Evolutionary conservation across 2,888 invertebrate species (phyloP).

Genomic region (Lasioglossum vierecki): DNA sequence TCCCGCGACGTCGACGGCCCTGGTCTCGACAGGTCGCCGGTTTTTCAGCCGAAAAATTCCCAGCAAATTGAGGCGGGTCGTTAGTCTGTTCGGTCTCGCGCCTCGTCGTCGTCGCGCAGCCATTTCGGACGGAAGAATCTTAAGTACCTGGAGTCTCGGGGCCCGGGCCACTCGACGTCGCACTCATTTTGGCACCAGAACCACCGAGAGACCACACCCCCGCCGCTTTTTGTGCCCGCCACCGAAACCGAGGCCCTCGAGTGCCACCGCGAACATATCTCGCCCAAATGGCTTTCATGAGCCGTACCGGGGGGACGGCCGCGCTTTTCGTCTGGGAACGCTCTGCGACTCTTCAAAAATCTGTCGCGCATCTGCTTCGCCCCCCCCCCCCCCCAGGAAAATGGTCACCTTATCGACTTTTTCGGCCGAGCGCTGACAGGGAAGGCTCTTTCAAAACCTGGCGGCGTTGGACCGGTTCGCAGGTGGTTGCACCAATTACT

Average conservation of each 20-base stretch:
- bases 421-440: not conserved
- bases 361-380: constrained; percentile 30
- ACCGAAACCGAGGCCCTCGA: constrained; percentile 38
- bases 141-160: constrained; percentile 48
- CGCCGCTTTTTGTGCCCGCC: constrained; percentile 45
- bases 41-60: constrained; percentile 27
- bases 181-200: constrained; percentile 57
- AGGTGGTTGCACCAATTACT: not conserved
- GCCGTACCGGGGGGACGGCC: not conserved
- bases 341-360: not conserved
- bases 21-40: constrained; percentile 3
- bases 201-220: constrained; percentile 30
- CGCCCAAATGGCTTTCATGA: constrained; percentile 54
- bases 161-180: constrained; percentile 42
- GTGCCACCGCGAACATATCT: constrained; percentile 50
- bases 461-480: not conserved
- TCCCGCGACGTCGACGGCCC: not conserved
- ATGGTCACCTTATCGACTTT: constrained; percentile 2
- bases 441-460: not conserved
- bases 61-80: constrained; percentile 32
- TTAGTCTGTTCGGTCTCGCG: constrained; percentile 36
- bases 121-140: constrained; percentile 56
- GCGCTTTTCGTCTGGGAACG: constrained; percentile 42
- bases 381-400: constrained; percentile 1
- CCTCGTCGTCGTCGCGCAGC: constrained; percentile 30